Base-by-base conservation (phyloP, 2,797 vertebrate genomes). In the Tapirus indicus region DNA sequence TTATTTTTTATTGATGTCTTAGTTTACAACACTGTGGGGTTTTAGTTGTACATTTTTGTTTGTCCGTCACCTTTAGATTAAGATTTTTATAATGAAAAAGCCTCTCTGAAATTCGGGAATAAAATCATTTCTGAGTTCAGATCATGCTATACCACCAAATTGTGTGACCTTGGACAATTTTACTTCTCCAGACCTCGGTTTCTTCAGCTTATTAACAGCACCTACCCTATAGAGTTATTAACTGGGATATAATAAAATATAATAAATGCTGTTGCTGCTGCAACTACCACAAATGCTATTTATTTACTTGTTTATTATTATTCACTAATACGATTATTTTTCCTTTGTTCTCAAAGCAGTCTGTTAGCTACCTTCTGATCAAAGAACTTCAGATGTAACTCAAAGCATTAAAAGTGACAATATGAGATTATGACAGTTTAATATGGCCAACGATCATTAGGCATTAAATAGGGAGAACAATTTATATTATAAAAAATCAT, bases 91-190 rank as follows among this genome's bases (percentile, higher is more conserved):
- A 89, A 91, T 80, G 41, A 96, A 91, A 94, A 93, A 47, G 7
- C 6, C 23, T 47, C 56, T 38, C 12, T 92, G 38, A 95, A 86
- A 93, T 25, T 75, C 47, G 35, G 68, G 97, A 84, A 71, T 49
- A 97, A 92, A 96, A 90, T 75, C 1, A 83, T 71, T 97, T 97
- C 77, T 94, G 38, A 86, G n/a, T 93, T 94, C 16, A 78, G 64
- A 62, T 44, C 41, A 11, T 78, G 79, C 44, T 38, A 91, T 72
- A 79, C 7, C 17, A 68, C 38, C 41, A 27, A 95, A 95, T 7
- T 54, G 52, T 85, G 54, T 84, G 44, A 75, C 6, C 5, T 1
- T 78, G 32, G 80, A 23, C 44, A 95, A 60, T 41, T 88, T 94
- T 89, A 89, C 14, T 79, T 97, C 35, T 94, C 18, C 7, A 87